These are phyloP conservation scores for Zosterops lateralis DNA, from an alignment of 2,113 vertebrate genomes.

Conservation along the genomic window DNA sequence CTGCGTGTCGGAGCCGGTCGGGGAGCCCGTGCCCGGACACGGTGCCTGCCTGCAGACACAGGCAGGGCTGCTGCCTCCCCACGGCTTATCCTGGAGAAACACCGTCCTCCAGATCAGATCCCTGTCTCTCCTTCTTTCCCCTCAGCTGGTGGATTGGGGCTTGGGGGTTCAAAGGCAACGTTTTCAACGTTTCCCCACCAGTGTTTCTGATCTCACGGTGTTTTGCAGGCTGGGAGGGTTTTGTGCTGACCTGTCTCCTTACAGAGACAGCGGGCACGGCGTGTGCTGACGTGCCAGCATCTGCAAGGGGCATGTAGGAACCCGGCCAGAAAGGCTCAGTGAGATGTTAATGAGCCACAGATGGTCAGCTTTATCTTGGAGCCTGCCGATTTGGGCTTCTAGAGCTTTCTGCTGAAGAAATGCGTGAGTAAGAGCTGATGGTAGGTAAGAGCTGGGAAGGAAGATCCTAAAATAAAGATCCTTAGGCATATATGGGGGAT, in stretches of 20 bases:
- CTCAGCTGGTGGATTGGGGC: not conserved
- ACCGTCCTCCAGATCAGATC: not conserved
- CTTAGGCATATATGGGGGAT: not conserved
- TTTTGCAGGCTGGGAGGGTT: not conserved
- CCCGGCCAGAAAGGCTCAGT: not conserved
- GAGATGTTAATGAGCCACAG: not conserved
- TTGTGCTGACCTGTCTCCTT: not conserved
- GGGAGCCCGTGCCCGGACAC: constrained; percentile 23
- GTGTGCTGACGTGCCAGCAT: not conserved
- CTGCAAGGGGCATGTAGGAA: not conserved
- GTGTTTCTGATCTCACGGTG: fast-evolving
- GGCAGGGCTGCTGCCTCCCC: constrained; percentile 15
- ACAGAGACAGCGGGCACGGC: fast-evolving
- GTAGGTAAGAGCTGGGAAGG: not conserved
- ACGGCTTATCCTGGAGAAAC: not conserved
- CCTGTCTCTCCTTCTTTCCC: not conserved
- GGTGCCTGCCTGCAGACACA: constrained; percentile 26
- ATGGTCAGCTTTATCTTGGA: not conserved
- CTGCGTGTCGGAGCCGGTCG: not conserved
- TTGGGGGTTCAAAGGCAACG: fast-evolving
- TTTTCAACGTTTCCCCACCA: not conserved
- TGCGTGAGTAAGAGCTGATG: not conserved
- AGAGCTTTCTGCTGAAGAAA: not conserved
- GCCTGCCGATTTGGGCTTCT: not conserved
- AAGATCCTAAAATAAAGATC: not conserved